phyloP scores from a whole-genome alignment of 2,888 invertebrate species.

The Tenthredo amoena region DNA sequence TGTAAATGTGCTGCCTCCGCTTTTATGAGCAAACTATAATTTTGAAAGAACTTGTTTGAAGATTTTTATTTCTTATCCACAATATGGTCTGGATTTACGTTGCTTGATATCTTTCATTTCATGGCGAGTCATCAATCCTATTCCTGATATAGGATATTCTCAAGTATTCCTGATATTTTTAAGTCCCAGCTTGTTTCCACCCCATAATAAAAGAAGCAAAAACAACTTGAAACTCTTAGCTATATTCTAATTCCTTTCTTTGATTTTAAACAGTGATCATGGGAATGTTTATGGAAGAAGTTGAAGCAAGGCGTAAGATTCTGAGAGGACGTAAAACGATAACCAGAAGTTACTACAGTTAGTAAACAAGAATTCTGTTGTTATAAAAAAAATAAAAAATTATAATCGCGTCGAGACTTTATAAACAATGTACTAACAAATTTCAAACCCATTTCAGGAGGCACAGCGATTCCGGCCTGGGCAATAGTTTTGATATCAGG shows the following conservation, averaged over 20 bases:
- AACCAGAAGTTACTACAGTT: constrained; percentile 89
- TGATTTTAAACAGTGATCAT: constrained; percentile 81
- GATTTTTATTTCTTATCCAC: not conserved
- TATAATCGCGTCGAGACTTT: not conserved
- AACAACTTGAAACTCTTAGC: not conserved
- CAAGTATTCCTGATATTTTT: not conserved
- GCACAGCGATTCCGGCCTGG: constrained; percentile 89
- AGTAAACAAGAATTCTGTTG: constrained; percentile 76
- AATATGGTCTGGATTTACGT: not conserved
- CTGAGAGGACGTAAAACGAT: constrained; percentile 89
- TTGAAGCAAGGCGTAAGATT: constrained; percentile 89
- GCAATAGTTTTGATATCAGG: constrained; percentile 86
- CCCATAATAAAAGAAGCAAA: not conserved
- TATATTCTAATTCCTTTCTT: not conserved
- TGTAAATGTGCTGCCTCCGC: not conserved
- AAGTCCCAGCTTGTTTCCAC: not conserved
- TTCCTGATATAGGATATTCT: not conserved
- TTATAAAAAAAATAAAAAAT: constrained; percentile 39
- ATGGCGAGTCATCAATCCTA: not conserved
- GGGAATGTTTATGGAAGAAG: constrained; percentile 85
- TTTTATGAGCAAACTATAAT: not conserved
- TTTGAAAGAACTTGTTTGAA: not conserved
- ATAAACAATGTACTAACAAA: constrained; percentile 24
- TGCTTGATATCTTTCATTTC: not conserved
- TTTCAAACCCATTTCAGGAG: constrained; percentile 78